A percentile compares a stretch with the other conserved stretches of the same genome.
These are phyloP conservation scores for Premnoplex brunnescens DNA, from an alignment of 2,797 vertebrate genomes.

Conservation along the genomic window DNA sequence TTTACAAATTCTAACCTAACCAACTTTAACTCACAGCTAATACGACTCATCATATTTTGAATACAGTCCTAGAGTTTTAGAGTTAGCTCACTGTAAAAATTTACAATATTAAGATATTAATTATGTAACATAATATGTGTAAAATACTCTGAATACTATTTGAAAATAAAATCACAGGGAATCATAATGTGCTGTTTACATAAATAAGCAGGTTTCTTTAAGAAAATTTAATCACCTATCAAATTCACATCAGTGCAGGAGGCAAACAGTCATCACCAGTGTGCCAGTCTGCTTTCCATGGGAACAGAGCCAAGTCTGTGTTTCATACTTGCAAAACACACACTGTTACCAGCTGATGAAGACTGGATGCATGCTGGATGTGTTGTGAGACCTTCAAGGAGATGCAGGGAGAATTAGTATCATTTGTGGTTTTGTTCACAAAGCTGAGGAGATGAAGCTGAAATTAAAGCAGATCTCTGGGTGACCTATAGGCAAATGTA, in stretches of 20 bases:
- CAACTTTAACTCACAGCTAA: not conserved
- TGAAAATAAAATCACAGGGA: not conserved
- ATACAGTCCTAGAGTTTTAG: not conserved
- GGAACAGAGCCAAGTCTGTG: fast-evolving
- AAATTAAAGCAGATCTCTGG: not conserved
- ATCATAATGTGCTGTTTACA: not conserved
- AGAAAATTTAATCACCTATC: not conserved
- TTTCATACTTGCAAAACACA: not conserved
- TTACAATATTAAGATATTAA: not conserved
- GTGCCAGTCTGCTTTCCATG: not conserved
- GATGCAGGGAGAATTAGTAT: not conserved
- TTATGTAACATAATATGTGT: not conserved
- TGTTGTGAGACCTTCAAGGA: not conserved
- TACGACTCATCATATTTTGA: not conserved
- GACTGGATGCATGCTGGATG: not conserved
- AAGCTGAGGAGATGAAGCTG: not conserved
- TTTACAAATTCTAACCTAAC: not conserved
- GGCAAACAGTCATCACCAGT: not conserved
- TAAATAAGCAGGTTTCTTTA: not conserved
- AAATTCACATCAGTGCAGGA: not conserved
- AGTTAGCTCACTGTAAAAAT: not conserved
- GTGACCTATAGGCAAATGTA: not conserved
- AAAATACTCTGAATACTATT: not conserved
- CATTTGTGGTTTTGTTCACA: not conserved
- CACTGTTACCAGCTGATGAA: not conserved